A percentile compares a stretch with the other conserved stretches of the same genome.
These are phyloP conservation scores for Botia kubotai DNA, from an alignment of 2,797 vertebrate species.

Conservation along the genomic window DNA sequence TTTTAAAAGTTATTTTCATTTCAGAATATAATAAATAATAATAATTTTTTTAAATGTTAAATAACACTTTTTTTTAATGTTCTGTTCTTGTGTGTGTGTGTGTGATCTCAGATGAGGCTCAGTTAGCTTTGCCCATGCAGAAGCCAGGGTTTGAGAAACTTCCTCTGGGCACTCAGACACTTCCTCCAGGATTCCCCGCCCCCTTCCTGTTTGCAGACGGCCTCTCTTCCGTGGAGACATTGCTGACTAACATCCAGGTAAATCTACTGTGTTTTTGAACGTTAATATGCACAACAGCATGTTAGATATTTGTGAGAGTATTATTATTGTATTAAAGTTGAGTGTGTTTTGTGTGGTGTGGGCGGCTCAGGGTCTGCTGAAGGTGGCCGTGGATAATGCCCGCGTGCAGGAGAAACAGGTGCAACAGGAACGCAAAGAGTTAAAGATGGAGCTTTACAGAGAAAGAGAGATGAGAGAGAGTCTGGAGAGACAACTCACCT, in stretches of 20 bases:
- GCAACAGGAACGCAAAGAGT: constrained; percentile 88
- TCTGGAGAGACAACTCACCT: constrained; percentile 87
- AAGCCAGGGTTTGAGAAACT: constrained; percentile 86
- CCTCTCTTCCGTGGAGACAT: constrained; percentile 89
- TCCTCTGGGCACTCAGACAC: constrained; percentile 81
- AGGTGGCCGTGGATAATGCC: constrained; percentile 89
- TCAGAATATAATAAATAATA: too few relatives aligned
- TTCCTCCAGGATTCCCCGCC: constrained; percentile 83
- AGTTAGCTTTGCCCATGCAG: constrained; percentile 84
- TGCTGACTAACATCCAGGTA: constrained; percentile 95
- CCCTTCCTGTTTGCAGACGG: constrained; percentile 89
- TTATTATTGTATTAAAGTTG: constrained; percentile 38
- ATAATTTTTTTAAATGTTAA: too few relatives aligned
- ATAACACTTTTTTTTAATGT: background rate
- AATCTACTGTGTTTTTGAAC: constrained; percentile 22
- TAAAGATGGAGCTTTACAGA: constrained; percentile 86
- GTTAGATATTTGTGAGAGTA: background rate
- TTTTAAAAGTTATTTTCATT: too few relatives aligned
- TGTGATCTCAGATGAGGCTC: constrained; percentile 65
- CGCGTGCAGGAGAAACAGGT: constrained; percentile 88
- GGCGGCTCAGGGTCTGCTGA: constrained; percentile 84
- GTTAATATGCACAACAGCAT: background rate
- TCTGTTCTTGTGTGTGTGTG: constrained; percentile 33
- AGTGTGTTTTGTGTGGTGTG: constrained; percentile 42
- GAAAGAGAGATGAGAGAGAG: constrained; percentile 85